A percentile compares a stretch with the other conserved stretches of the same genome.
Evolutionary conservation across 2,888 invertebrate genomes (phyloP).

Genomic region (Exephanes ischioxanthus): DNA sequence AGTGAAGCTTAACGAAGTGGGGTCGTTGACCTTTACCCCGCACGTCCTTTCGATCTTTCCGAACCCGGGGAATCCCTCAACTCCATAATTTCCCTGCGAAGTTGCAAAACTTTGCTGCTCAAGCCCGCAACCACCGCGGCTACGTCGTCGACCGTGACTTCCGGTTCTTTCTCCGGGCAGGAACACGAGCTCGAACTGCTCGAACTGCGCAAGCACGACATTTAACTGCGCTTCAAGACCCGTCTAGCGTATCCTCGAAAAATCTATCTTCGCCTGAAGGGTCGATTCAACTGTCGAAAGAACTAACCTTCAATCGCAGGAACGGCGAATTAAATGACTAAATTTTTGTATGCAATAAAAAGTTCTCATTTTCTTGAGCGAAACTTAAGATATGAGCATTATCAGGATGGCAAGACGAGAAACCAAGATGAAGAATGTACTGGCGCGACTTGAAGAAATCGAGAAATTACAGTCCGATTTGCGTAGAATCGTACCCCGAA

Average conservation of each 20-base stretch:
- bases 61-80: constrained; percentile 51
- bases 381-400: not conserved
- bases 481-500: constrained; percentile 65
- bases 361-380: constrained; percentile 20
- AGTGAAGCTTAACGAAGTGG: constrained; percentile 52
- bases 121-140: constrained; percentile 62
- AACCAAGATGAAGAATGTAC: constrained; percentile 60
- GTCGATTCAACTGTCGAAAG: not conserved
- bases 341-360: constrained; percentile 4
- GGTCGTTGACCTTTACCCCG: constrained; percentile 64
- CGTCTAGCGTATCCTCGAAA: constrained; percentile 6
- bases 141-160: constrained; percentile 66
- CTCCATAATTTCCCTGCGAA: constrained; percentile 65
- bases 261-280: not conserved
- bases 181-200: constrained; percentile 21
- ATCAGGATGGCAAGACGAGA: constrained; percentile 49
- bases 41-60: constrained; percentile 31
- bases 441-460: constrained; percentile 71
- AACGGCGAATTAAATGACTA: not conserved
- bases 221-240: not conserved
- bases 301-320: not conserved
- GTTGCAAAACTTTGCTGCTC: constrained; percentile 66
- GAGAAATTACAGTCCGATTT: constrained; percentile 72
- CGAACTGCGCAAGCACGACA: constrained; percentile 34
- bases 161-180: constrained; percentile 34